A percentile compares a stretch with the other conserved stretches of the same genome.
These are phyloP conservation scores for Drosophila tani DNA, from an alignment of 1,140 invertebrate species.

Conservation along the genomic window DNA sequence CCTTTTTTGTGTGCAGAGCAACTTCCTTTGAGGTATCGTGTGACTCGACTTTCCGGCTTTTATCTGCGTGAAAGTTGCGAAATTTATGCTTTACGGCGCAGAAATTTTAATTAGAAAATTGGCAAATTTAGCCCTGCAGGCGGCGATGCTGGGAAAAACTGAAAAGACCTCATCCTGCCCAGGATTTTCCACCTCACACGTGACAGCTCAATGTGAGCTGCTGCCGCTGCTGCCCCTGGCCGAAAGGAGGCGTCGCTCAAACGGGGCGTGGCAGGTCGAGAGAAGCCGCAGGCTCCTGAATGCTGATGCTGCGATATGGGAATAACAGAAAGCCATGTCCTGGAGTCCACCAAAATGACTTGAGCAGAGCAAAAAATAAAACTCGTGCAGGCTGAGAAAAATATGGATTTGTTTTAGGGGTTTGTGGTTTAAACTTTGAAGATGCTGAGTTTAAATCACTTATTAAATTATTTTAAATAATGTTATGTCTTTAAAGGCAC, in stretches of 20 bases:
- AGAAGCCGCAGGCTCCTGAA: constrained; percentile 40
- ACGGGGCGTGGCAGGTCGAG: constrained; percentile 36
- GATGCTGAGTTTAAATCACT: not conserved
- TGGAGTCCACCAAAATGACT: constrained; percentile 48
- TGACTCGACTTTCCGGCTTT: constrained; percentile 58
- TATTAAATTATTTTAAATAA: no score
- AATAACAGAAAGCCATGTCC: constrained; percentile 57
- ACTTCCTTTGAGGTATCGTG: constrained; percentile 57
- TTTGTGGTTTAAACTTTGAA: not conserved
- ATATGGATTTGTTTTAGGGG: not conserved
- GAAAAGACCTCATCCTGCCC: not conserved
- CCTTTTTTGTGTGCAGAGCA: constrained; percentile 8
- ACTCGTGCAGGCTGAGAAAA: not conserved
- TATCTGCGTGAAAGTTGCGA: constrained; percentile 71
- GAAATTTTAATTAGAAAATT: constrained; percentile 84
- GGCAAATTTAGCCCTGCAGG: constrained; percentile 67
- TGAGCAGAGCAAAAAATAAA: constrained; percentile 10
- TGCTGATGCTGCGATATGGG: constrained; percentile 53
- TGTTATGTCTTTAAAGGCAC: no score
- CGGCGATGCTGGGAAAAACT: constrained; percentile 30
- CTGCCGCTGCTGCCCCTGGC: constrained; percentile 14
- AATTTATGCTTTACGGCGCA: constrained; percentile 83
- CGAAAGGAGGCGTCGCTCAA: constrained; percentile 13
- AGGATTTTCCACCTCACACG: constrained; percentile 58
- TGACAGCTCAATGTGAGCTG: constrained; percentile 73